phyloP scores from a whole-genome alignment of 2,113 vertebrate species.

The Crotalus viridis region DNA sequence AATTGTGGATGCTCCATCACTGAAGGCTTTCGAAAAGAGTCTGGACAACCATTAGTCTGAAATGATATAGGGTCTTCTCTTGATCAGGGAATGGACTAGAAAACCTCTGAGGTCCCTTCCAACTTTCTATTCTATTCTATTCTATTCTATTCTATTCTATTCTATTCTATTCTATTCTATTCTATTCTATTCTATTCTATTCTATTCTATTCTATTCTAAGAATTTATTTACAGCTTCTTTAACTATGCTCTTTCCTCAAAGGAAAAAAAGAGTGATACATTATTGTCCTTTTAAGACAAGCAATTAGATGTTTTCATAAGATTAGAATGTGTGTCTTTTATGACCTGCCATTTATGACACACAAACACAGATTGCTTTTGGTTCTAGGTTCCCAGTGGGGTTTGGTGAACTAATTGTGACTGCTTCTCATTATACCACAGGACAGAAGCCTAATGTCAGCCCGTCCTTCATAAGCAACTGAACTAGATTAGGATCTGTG shows the following conservation, averaged over 20 bases:
- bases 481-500: constrained; percentile 22
- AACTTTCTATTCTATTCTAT: background rate
- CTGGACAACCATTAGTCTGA: background rate
- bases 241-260: background rate
- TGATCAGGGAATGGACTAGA: background rate
- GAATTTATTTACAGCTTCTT: background rate
- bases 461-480: constrained; percentile 33
- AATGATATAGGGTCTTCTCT: background rate
- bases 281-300: constrained; percentile 9
- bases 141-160: too few relatives aligned
- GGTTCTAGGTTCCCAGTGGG: constrained; percentile 19
- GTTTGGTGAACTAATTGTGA: constrained; percentile 29
- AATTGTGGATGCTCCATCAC: background rate
- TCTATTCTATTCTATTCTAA: background rate
- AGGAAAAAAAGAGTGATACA: background rate
- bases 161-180: too few relatives aligned
- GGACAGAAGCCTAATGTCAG: constrained; percentile 38
- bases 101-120: background rate
- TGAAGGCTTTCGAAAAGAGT: background rate
- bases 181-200: background rate
- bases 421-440: constrained; percentile 18
- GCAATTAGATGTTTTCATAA: constrained; percentile 12
- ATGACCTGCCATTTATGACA: background rate
- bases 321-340: background rate
- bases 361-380: background rate